Evolutionary conservation across 2,113 vertebrate species (phyloP).

Genomic region (Nothobranchius furzeri): DNA sequence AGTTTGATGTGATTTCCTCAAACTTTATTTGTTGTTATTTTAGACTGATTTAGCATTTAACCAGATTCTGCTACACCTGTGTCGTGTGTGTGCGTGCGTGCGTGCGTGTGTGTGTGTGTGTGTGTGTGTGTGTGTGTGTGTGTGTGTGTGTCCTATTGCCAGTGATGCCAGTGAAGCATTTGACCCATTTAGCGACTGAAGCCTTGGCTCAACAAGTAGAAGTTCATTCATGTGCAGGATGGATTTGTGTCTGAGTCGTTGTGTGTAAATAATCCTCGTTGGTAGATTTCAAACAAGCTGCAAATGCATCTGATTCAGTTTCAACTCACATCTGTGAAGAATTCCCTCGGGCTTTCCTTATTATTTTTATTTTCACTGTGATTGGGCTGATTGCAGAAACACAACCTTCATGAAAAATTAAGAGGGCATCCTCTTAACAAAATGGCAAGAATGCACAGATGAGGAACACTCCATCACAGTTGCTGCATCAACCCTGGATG

Average conservation of each 20-base stretch:
- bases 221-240: constrained; percentile 25
- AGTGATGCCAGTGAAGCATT: constrained; percentile 29
- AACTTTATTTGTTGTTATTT: too few relatives aligned
- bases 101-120: not conserved
- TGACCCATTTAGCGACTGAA: constrained; percentile 29
- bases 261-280: not conserved
- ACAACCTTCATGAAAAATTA: constrained; percentile 16
- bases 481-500: constrained; percentile 33
- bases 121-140: not conserved
- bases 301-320: not conserved
- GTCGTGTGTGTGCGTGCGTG: not conserved
- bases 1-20: too few relatives aligned
- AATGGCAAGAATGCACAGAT: not conserved
- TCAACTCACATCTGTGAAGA: not conserved
- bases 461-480: not conserved
- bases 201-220: constrained; percentile 50
- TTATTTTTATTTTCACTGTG: not conserved
- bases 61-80: too few relatives aligned
- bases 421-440: not conserved
- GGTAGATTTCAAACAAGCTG: not conserved
- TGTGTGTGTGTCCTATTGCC: not conserved
- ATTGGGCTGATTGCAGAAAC: not conserved
- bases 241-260: not conserved
- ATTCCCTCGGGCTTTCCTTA: not conserved
- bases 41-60: too few relatives aligned